Evolutionary conservation across 2,113 vertebrate genomes (phyloP), one percentile per base, ranked within the genome.

Genomic region (Diphyllodes magnificus): DNA sequence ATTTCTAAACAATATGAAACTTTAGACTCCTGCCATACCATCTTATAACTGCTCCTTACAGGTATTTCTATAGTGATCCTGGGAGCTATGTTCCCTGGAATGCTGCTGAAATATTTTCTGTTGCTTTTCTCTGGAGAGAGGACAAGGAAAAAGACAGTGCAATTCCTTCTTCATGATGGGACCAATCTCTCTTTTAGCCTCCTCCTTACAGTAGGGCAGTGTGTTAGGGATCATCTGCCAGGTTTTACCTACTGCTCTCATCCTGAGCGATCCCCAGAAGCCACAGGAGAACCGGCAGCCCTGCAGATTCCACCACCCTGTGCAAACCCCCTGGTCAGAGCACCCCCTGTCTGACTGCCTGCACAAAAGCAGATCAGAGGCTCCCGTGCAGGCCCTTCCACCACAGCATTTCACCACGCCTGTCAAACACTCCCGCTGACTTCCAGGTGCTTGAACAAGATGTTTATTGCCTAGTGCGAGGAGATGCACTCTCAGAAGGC

Each of bases 321-420:
- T 56, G 37, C 68, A 80, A 56, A 59, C 12, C 8, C 3, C 9
- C n/a, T 21, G n/a, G 21, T 61, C 51, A 45, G 42, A 40, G 25
- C 4, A 4, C 42, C 40, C 15, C 17, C 7, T 0, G 0, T 28
- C 13, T 63, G 53, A 17, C 17, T 22, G 22, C 22, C 50, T 33
- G 19, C 51, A 35, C n/a, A 44, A 27, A 82, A 78, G 24, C 44
- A 50, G 19, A 10, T 8, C 39, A 60, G 49, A 56, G 45, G 15
- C 40, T 72, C n/a, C 57, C 7, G 5, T 21, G 30, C 40, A 69
- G 30, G 11, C 31, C 13, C 10, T 23, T 78, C 70, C 42, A 92
- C 56, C 10, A 5, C 0, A 2, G 7, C 28, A 3, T 63, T 39
- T 57, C 66, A 51, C 17, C 1, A 9, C 31, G 7, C n/a, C 40